Evolutionary conservation across 1,140 invertebrate species (phyloP), one percentile per base, ranked within the genome.

Genomic region (Oryctes rhinoceros): DNA sequence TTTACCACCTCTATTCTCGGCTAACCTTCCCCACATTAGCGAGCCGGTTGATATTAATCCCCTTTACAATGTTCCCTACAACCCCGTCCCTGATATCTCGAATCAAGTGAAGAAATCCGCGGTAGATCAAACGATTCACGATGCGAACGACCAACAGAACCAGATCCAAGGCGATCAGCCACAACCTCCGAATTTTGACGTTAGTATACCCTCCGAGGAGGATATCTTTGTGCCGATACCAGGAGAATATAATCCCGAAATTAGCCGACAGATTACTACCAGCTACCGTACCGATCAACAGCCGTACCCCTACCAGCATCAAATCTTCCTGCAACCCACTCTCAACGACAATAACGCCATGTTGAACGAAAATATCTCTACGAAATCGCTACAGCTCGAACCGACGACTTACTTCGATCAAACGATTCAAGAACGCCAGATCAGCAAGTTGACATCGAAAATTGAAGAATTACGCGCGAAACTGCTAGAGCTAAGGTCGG

Each of bases 361-460:
- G 4, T 20, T 48, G 20, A 77, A 77, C 10, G 35, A 37, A 15
- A 37, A 59, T 9, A 35, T 62, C 7, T 20, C 24, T 9, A 78
- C 18, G 81, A 79, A 30, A 49, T 24, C 15, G 30, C 47, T 15
- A 59, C 39, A 20, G 44, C 6, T 11, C 47, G 80, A 78, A 77
- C 53, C 79, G 30, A 65, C 78, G n/a, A 47, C 79, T 49, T 79
- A 39, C 49, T 53, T 76, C 24, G 81, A 81, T 65, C 78, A 79
- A 11, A 80, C 84, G 9, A 75, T 82, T 18, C 85, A 87, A 75
- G 83, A 85, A 44, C 77, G 84, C 71, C 84, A 86, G 78, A 82
- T 87, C 48, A 85, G 81, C 37, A 83, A 86, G 78, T 77, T 87
- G 15, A 85, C 85, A 15, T 85, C 84, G 13, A 84, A 87, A 81